These are phyloP conservation scores for Acleris literana DNA, from an alignment of 2,888 invertebrate species.

Conservation along the genomic window DNA sequence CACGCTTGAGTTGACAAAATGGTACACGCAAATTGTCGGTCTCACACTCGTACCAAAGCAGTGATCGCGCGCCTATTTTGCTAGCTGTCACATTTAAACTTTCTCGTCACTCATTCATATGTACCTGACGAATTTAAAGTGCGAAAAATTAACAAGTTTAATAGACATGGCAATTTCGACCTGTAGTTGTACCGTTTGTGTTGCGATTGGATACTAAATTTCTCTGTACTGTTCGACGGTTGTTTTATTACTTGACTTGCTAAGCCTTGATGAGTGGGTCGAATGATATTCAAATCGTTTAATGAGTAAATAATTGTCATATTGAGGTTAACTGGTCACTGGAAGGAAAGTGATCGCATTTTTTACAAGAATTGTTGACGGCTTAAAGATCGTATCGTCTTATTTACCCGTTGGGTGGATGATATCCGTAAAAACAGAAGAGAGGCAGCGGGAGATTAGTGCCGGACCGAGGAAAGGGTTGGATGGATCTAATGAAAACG, in stretches of 20 bases:
- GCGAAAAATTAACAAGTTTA: slow-evolving; percentile 18
- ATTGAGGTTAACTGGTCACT: slow-evolving; percentile 46
- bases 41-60: slow-evolving; percentile 39
- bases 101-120: slow-evolving; percentile 28
- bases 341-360: slow-evolving; percentile 40
- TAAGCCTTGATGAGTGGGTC: slow-evolving; percentile 41
- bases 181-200: background rate
- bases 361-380: slow-evolving; percentile 33
- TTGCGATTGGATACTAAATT: background rate
- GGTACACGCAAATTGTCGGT: slow-evolving; percentile 44
- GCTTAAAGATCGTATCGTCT: background rate
- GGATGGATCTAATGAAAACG: too few species aligned
- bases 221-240: background rate
- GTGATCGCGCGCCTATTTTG: slow-evolving; percentile 43
- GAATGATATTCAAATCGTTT: slow-evolving; percentile 43
- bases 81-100: slow-evolving; percentile 33
- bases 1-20: slow-evolving; percentile 38
- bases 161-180: background rate
- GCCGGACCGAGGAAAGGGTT: too few species aligned
- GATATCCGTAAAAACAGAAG: too few species aligned
- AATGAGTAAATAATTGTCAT: slow-evolving; percentile 39
- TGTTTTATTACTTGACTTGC: slow-evolving; percentile 12
- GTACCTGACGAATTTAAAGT: slow-evolving; percentile 14
- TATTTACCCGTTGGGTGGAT: too few species aligned
- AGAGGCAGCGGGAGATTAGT: too few species aligned